Evolutionary conservation across 2,113 vertebrate genomes (phyloP), one percentile per base, ranked within the genome.

Genomic region (Picathartes gymnocephalus): DNA sequence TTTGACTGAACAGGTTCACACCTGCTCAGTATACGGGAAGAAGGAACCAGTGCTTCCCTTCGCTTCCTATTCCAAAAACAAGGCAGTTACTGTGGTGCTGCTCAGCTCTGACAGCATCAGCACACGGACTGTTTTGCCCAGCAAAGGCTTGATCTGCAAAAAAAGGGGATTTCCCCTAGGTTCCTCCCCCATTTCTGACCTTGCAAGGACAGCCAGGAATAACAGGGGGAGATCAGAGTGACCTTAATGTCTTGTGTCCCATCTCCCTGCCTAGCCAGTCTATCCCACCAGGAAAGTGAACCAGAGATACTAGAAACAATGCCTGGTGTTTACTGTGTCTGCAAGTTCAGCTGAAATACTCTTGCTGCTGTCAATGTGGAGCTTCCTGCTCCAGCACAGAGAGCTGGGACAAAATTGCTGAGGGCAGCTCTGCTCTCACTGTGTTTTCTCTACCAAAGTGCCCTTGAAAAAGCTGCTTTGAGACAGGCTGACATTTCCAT

Each of bases 371-470:
- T 35, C 56, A 17, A 1, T 7, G 18, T 45, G 74, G 40, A 66
- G 35, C 50, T 77, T 78, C 76, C 85, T 94, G 66, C 65, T 92
- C 82, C 62, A 56, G 76, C 30, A 81, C 24, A 65, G 40, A 28
- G 84, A 90, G 39, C 53, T 74, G 44, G 69, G 70, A 61, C 62
- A 54, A n/a, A 72, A 48, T 39, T 81, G 72, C 40, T 19, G 28
- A 51, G n/a, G 47, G 51, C 91, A 94, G 56, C 92, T 86, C 77
- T 61, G 76, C 37, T 88, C 40, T 58, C 17, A 9, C 0, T 12
- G 4, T 0, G 0, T 15, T 69, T 62, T n/a, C 47, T 40, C 7
- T 3, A 39, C 5, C 7, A 7, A 80, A 48, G 16, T 45, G 48
- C 9, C 65, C 48, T 28, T 5, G 14, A 31, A n/a, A 81, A 47